phyloP scores from a whole-genome alignment of 2,888 invertebrate species.

The Lottia scabra region DNA sequence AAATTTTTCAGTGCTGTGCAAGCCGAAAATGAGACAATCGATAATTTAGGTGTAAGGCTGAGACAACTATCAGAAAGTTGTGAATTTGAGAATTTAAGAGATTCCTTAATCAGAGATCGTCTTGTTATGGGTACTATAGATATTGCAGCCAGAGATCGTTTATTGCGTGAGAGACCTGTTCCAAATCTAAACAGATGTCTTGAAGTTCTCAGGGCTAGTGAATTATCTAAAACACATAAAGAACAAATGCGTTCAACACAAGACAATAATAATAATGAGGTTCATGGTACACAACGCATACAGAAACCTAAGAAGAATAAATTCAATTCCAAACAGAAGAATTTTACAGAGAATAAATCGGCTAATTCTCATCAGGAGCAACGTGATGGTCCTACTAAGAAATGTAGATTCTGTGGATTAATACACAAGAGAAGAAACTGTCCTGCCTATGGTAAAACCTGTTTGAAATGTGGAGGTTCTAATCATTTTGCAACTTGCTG shows the following conservation, averaged over 20 bases:
- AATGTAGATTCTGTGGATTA: conserved; percentile 30
- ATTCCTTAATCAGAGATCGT: neutral
- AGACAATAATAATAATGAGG: neutral
- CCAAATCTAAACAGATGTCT: neutral
- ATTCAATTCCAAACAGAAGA: no score
- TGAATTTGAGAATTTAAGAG: neutral
- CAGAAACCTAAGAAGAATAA: no score
- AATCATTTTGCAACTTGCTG: conserved; percentile 32
- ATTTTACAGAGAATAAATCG: no score
- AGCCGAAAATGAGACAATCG: neutral
- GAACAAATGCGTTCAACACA: neutral
- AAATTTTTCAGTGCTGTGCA: conserved; percentile 2
- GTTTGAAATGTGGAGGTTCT: conserved; percentile 26
- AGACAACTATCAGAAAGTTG: neutral
- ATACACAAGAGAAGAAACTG: conserved; percentile 32
- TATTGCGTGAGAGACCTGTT: neutral
- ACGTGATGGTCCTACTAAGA: neutral
- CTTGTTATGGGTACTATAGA: neutral
- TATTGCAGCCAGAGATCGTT: neutral
- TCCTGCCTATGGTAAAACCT: conserved; percentile 39
- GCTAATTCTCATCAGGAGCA: no score
- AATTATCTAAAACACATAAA: neutral
- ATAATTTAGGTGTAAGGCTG: neutral
- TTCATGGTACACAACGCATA: neutral
- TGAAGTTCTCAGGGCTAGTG: neutral